Evolutionary conservation across 2,888 invertebrate species (phyloP).

Genomic region (Ellobium chinense): DNA sequence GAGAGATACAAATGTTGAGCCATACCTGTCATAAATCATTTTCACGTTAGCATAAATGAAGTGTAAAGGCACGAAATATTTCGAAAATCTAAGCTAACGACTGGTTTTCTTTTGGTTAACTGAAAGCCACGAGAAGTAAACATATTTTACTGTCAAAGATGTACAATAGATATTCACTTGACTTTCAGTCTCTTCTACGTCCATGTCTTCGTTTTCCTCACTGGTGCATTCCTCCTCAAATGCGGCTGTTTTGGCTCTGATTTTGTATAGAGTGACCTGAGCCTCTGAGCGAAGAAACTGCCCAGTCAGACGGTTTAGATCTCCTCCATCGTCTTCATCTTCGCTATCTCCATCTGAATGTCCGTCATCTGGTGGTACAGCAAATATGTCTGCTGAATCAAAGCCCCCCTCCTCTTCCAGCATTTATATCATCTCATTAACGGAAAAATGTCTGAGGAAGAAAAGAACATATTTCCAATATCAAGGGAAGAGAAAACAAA

Average conservation of each 20-base stretch:
- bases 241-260: no score
- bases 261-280: background rate
- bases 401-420: background rate
- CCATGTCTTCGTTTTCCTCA: no score
- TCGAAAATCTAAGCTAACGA: no score
- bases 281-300: background rate
- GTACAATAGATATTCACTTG: no score
- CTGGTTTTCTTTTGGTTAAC: no score
- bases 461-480: background rate
- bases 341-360: background rate
- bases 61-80: background rate
- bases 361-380: background rate
- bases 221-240: no score
- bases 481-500: no score
- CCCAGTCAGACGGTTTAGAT: background rate
- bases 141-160: no score
- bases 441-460: background rate
- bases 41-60: background rate
- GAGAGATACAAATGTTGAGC: background rate
- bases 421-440: background rate
- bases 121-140: no score
- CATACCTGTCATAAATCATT: no score
- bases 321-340: background rate
- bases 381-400: no score
- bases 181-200: no score